These are phyloP conservation scores for Heliothis peltigera DNA, from an alignment of 2,888 invertebrate genomes.

Conservation along the genomic window DNA sequence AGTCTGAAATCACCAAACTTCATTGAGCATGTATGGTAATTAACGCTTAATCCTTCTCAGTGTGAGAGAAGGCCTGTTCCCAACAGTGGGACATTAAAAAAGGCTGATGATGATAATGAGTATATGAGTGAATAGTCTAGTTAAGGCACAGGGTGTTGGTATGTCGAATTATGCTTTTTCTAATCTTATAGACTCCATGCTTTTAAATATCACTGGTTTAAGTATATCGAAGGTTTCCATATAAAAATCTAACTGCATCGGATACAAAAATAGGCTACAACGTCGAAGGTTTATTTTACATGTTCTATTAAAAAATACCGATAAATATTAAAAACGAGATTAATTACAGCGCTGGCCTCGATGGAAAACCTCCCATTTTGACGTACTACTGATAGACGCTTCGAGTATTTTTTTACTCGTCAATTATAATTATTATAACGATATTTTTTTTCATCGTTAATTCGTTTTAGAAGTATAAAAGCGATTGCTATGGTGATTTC, in stretches of 20 bases:
- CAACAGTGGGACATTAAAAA: no score
- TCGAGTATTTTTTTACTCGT: constrained; percentile 10
- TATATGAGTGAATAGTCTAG: no score
- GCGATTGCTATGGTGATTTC: not conserved
- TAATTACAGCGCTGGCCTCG: constrained; percentile 11
- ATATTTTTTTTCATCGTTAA: not conserved
- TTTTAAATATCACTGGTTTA: no score
- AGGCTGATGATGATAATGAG: no score
- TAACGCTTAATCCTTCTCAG: no score
- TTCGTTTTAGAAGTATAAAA: constrained; percentile 4
- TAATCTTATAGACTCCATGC: no score
- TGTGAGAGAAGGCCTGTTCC: no score
- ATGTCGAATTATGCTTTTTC: no score
- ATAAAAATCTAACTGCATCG: not conserved
- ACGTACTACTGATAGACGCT: not conserved
- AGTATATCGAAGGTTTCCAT: not conserved
- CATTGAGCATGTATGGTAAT: no score
- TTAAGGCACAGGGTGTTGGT: no score
- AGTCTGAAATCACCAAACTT: no score
- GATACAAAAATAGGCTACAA: not conserved
- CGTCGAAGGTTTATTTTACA: not conserved
- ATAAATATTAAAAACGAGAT: not conserved
- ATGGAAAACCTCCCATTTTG: constrained; percentile 16
- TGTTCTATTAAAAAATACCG: constrained; percentile 15
- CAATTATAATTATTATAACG: constrained; percentile 3